These are phyloP conservation scores for Phyllostomus hastatus DNA, from an alignment of 2,113 vertebrate genomes.

Conservation along the genomic window DNA sequence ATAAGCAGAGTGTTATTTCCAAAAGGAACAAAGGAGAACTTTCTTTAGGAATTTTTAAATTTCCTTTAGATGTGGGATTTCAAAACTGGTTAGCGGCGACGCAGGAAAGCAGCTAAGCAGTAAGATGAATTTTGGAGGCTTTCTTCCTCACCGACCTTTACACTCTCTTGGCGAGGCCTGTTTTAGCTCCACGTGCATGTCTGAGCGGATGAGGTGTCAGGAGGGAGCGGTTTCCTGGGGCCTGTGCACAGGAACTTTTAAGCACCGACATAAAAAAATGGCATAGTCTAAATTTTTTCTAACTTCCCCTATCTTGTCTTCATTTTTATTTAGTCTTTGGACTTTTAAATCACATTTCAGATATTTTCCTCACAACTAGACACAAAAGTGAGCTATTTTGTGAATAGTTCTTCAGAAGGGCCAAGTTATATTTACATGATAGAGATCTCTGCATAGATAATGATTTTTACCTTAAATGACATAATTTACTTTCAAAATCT, in stretches of 20 bases:
- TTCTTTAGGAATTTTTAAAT: not conserved
- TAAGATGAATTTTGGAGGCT: not conserved
- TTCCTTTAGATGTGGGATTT: not conserved
- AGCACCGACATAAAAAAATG: not conserved
- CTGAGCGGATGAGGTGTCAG: not conserved
- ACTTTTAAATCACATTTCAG: not conserved
- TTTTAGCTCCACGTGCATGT: not conserved
- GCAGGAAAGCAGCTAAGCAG: not conserved
- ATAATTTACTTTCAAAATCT: slow-evolving; percentile 35
- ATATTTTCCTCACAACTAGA: slow-evolving; percentile 3
- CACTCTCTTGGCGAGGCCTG: not conserved
- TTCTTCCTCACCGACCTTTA: not conserved
- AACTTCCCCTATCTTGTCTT: not conserved
- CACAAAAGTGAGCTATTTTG: not conserved
- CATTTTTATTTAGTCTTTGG: slow-evolving; percentile 16
- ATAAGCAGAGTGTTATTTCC: not conserved
- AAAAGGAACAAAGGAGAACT: not conserved
- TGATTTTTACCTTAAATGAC: slow-evolving; percentile 50
- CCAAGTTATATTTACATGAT: slow-evolving; percentile 22
- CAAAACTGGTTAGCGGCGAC: not conserved
- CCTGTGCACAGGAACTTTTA: not conserved
- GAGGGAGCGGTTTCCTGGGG: not conserved
- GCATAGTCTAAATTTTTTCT: not conserved
- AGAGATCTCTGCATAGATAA: slow-evolving; percentile 14
- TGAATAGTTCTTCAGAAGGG: not conserved